A percentile compares a stretch with the other conserved stretches of the same genome.
Evolutionary conservation across 2,797 vertebrate species (phyloP).

Genomic region (Epinephelus awoara): DNA sequence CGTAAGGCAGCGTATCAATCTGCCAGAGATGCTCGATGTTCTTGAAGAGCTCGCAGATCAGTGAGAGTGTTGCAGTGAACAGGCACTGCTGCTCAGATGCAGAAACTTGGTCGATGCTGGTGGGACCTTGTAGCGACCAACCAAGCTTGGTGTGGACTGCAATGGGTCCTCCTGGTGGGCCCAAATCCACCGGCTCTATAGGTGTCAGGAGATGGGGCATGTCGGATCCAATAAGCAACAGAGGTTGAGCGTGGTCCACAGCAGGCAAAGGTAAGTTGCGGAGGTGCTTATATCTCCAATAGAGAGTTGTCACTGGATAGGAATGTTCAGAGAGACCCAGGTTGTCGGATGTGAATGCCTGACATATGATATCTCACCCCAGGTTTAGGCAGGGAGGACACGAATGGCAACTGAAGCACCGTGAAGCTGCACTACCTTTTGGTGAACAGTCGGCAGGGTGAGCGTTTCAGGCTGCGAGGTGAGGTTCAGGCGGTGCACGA

Average conservation of each 20-base stretch:
- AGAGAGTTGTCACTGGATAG: conserved; percentile 6
- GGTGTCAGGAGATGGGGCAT: no score
- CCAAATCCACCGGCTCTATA: not conserved
- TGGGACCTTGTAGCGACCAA: conserved; percentile 37
- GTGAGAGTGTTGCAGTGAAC: not conserved
- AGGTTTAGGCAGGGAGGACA: conserved; percentile 21
- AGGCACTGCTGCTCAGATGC: conserved; percentile 9
- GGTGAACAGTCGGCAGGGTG: conserved; percentile 18
- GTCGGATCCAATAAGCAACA: no score
- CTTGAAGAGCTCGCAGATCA: not conserved
- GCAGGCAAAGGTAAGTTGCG: no score
- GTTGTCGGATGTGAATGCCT: conserved; percentile 24
- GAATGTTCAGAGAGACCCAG: conserved; percentile 35
- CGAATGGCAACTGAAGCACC: conserved; percentile 10
- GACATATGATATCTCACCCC: not conserved
- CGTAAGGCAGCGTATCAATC: conserved; percentile 24
- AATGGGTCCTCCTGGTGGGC: not conserved
- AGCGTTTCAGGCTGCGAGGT: not conserved
- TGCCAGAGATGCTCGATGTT: conserved; percentile 31
- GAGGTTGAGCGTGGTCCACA: no score
- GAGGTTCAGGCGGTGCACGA: conserved; percentile 20
- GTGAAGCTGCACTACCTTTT: conserved; percentile 16
- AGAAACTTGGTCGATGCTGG: not conserved
- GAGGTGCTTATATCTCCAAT: not conserved
- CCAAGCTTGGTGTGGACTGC: conserved; percentile 25